Evolutionary conservation across 2,888 invertebrate genomes (phyloP), one percentile per base, ranked within the genome.

Genomic region (Volucella inanis): DNA sequence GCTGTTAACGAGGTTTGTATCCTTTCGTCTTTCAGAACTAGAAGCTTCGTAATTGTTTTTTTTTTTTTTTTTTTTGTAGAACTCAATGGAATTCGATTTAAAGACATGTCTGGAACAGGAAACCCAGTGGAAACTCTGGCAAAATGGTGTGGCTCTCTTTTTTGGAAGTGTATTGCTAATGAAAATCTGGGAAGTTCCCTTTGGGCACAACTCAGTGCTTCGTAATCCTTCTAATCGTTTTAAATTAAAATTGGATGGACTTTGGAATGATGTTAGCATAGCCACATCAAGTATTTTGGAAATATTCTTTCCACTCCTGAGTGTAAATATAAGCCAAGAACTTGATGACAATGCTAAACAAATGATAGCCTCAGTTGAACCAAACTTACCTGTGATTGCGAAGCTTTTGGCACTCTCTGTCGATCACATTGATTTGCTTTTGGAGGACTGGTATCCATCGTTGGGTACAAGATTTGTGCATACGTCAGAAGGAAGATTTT

Each of bases 361-460:
- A 50, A 67, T 90, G 74, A 65, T 91, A 72, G 90, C 91, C 1
- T 88, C 89, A 45, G 87, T 93, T 54, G 97, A 97, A 89, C 97
- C 97, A 3, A 95, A 95, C 84, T 94, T 95, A 8, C 96, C 97
- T 89, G 95, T 95, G 55, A 94, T 97, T 87, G 95, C 97, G 0
- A 96, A 97, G 89, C 92, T 98, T 14, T 91, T 98, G 75, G 97
- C 98, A 0, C 92, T 98, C 41, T 95, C 97, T 3, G 97, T 99
- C 0, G 99, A 99, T 91, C 98, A 99, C 90, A 96, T 99, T 86
- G 99, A 99, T 92, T 95, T 98, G 67, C 93, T 99, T 62, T 93
- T 99, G 0, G 99, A 99, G 91, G 99, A 99, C 92, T 99, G 99
- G 99, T 99, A 98, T 91, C 99, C 98, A 0, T 97, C 98, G 0